Percentiles rank a stretch among this genome's conserved stretches.
phyloP scores from a whole-genome alignment of 2,113 vertebrate species.

The Coregonus clupeaformis region DNA sequence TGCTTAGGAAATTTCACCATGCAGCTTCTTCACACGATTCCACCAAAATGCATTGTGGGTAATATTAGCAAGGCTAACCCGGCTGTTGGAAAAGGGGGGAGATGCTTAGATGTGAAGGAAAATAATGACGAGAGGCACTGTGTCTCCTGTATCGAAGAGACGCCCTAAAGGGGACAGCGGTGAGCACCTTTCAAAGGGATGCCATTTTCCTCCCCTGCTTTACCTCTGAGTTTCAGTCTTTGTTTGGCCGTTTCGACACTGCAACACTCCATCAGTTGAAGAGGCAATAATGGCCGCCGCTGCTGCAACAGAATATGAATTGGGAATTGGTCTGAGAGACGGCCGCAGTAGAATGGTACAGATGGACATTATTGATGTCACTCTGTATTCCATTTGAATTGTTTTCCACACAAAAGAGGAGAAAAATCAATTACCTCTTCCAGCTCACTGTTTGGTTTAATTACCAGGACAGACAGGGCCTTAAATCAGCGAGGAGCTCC shows the following conservation, averaged over 20 bases:
- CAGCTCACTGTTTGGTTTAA: conserved; percentile 52
- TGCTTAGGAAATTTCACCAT: conserved; percentile 12
- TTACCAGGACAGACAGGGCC: conserved; percentile 52
- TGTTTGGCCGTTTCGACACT: background rate
- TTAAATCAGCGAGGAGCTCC: conserved; percentile 42
- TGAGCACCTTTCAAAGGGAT: too few relatives aligned
- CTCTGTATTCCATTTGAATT: conserved; percentile 34
- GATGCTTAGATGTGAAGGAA: background rate
- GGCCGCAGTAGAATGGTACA: background rate
- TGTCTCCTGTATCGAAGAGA: background rate
- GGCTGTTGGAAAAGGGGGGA: background rate
- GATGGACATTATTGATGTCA: conserved; percentile 14
- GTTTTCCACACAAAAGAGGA: conserved; percentile 33
- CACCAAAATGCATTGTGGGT: conserved; percentile 25
- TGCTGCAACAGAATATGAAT: background rate
- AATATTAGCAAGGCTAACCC: conserved; percentile 18
- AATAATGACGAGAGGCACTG: background rate
- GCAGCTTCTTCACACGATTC: conserved; percentile 29
- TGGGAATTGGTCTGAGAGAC: conserved; percentile 14
- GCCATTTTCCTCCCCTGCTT: background rate
- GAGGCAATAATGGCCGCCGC: conserved; percentile 11
- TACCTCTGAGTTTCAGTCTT: background rate
- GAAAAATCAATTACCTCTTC: conserved; percentile 51
- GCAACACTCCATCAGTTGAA: conserved; percentile 30
- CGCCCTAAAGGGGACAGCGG: too few relatives aligned